phyloP scores from a whole-genome alignment of 2,888 invertebrate species.

The Pantelozetes paolii region DNA sequence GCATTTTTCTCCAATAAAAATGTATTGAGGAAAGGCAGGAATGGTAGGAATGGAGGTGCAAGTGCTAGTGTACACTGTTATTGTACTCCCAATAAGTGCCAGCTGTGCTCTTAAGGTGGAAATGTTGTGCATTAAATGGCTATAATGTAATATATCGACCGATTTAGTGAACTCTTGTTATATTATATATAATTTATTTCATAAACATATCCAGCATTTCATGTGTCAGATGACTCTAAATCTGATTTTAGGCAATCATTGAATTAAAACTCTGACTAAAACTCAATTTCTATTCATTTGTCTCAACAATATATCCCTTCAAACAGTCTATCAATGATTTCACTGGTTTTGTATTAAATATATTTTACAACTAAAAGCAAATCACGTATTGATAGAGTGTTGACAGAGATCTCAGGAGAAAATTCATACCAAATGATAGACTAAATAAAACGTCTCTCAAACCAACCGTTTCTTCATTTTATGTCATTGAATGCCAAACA shows the following conservation, averaged over 20 bases:
- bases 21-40: constrained; percentile 10
- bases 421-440: not conserved
- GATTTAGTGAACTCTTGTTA: constrained; percentile 32
- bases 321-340: not conserved
- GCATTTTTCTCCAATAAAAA: constrained; percentile 6
- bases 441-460: too few relatives aligned
- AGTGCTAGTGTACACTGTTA: constrained; percentile 4
- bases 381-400: not conserved
- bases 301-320: not conserved
- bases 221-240: constrained; percentile 26
- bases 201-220: not conserved
- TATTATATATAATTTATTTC: not conserved
- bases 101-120: constrained; percentile 28
- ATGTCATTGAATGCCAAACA: too few relatives aligned
- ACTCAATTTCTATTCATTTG: not conserved
- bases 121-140: constrained; percentile 22
- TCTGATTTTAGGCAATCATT: constrained; percentile 12
- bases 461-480: too few relatives aligned
- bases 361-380: not conserved
- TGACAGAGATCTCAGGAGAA: not conserved
- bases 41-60: not conserved
- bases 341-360: not conserved
- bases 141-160: constrained; percentile 35
- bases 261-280: not conserved
- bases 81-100: constrained; percentile 30